Conservation (phyloP, 2,888 invertebrate species). For the Protophormia terraenovae region DNA sequence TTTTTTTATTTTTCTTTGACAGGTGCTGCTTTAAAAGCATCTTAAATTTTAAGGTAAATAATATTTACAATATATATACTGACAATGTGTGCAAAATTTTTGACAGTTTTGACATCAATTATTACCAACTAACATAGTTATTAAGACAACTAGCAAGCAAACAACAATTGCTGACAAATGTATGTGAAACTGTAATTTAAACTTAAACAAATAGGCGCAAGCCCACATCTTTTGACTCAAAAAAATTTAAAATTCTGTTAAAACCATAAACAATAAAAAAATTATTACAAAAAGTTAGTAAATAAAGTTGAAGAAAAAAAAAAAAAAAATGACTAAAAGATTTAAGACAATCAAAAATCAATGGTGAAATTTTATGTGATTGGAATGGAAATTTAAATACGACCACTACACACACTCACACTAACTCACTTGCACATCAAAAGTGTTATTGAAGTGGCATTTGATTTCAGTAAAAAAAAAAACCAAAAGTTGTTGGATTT, state of each 20-base stretch:
- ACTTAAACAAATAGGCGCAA: not conserved
- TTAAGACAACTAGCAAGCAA: not conserved
- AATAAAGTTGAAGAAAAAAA: slow-evolving; percentile 15
- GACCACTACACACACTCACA: no score
- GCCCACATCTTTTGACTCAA: not conserved
- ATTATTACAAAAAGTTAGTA: not conserved
- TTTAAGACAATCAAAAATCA: slow-evolving; percentile 31
- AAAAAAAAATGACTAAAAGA: slow-evolving; percentile 15
- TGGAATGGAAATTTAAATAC: slow-evolving; percentile 42
- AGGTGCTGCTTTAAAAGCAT: not conserved
- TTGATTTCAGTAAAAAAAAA: not conserved
- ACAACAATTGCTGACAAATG: not conserved
- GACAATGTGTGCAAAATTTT: slow-evolving; percentile 18
- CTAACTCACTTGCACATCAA: not conserved
- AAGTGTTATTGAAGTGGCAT: slow-evolving; percentile 18
- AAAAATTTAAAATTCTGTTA: slow-evolving; percentile 34
- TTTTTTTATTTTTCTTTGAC: not conserved
- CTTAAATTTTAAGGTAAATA: not conserved
- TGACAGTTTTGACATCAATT: slow-evolving; percentile 28
- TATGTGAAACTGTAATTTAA: no score
- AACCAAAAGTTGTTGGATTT: not conserved
- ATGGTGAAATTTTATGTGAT: slow-evolving; percentile 62
- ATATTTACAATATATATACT: not conserved
- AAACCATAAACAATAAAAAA: not conserved
- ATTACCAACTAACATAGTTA: not conserved